phyloP scores from a whole-genome alignment of 2,797 vertebrate genomes.

The Erethizon dorsatum region DNA sequence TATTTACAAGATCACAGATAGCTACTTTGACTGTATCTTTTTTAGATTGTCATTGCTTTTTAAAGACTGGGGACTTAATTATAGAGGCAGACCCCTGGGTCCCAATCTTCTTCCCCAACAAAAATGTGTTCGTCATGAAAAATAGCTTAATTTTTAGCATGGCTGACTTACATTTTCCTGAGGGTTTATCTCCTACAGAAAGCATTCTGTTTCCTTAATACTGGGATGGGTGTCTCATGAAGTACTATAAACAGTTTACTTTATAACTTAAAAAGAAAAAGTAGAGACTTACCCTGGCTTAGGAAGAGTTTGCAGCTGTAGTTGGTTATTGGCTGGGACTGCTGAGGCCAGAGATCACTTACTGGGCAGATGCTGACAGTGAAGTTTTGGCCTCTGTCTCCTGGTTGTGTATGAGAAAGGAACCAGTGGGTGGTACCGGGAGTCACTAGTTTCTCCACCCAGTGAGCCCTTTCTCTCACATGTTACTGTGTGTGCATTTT shows the following conservation, averaged over 20 bases:
- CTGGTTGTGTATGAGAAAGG: background rate
- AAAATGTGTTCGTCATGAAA: slow-evolving; percentile 66
- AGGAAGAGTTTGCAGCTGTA: background rate
- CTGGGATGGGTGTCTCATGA: slow-evolving; percentile 76
- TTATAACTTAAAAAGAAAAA: slow-evolving; percentile 69
- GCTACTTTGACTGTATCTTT: background rate
- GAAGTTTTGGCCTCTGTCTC: background rate
- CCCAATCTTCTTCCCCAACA: background rate
- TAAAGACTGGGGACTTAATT: background rate
- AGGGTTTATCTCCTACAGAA: slow-evolving; percentile 76
- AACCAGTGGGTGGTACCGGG: no score
- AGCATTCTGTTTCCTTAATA: slow-evolving; percentile 79
- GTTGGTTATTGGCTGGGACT: background rate
- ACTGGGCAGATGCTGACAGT: background rate
- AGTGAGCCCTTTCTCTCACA: background rate
- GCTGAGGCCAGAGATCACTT: background rate
- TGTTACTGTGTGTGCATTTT: background rate
- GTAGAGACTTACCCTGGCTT: slow-evolving; percentile 65
- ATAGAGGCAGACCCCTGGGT: background rate
- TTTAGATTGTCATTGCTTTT: background rate
- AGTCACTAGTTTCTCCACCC: background rate
- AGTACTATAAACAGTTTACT: slow-evolving; percentile 83
- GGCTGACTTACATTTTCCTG: slow-evolving; percentile 60
- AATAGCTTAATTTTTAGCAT: slow-evolving; percentile 76
- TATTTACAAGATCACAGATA: background rate